Percentiles rank a stretch among this genome's conserved stretches.
These are phyloP conservation scores for Rhagophthalmus giganteus DNA, from an alignment of 2,888 invertebrate genomes.

Conservation along the genomic window DNA sequence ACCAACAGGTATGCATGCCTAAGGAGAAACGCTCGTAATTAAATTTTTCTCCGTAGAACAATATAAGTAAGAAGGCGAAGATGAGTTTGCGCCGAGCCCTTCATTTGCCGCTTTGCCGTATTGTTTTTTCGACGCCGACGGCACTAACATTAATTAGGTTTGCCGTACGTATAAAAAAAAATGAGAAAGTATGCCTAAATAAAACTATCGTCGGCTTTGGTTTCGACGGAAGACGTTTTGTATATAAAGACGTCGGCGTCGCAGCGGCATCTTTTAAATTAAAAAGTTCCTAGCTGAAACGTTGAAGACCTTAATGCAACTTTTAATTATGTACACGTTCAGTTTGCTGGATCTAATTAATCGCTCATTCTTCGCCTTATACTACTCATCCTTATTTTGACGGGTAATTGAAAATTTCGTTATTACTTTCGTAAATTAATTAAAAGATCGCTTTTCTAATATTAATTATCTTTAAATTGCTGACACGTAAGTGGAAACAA, in stretches of 20 bases:
- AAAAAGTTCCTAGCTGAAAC: constrained; percentile 12
- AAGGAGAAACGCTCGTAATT: constrained; percentile 5
- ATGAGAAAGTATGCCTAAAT: constrained; percentile 8
- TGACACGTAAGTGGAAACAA: constrained; percentile 6
- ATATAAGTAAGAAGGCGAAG: constrained; percentile 5
- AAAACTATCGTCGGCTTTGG: constrained; percentile 15
- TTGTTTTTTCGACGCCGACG: constrained; percentile 4
- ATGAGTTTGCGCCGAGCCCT: constrained; percentile 9
- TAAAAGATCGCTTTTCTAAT: constrained; percentile 23
- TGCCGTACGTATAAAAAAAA: constrained; percentile 10
- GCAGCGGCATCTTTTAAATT: constrained; percentile 1
- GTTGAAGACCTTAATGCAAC: constrained; percentile 11
- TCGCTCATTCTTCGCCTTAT: constrained; percentile 23
- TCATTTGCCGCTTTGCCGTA: constrained; percentile 4
- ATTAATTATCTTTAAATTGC: constrained; percentile 30
- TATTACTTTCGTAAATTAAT: constrained; percentile 34
- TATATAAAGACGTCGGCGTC: neutral
- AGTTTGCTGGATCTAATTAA: constrained; percentile 27
- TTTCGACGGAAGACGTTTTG: constrained; percentile 9
- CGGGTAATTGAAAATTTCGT: constrained; percentile 35
- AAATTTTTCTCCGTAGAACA: constrained; percentile 11
- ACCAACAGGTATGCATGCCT: constrained; percentile 13
- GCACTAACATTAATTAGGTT: constrained; percentile 9
- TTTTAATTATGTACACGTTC: constrained; percentile 25
- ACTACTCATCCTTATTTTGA: constrained; percentile 29